Evolutionary conservation across 2,888 invertebrate species (phyloP), one percentile per base, ranked within the genome.

Genomic region (Onchidella celtica): DNA sequence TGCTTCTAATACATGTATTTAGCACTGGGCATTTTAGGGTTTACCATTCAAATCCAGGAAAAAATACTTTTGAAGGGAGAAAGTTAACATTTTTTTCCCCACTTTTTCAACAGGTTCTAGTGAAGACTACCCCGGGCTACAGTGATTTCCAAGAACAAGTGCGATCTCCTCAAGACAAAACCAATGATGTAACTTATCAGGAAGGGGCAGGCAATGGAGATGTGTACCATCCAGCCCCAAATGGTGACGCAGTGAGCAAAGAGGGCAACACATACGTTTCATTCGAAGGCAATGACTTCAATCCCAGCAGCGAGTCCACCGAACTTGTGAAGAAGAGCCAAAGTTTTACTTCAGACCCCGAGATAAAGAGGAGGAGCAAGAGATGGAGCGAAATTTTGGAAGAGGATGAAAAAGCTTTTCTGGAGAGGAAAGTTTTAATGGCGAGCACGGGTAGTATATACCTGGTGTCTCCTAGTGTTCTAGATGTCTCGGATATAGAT

Each of bases 401-500:
- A 32, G 55, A 47, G 36, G 70, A 70, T 32, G 70, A 29, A 17
- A 70, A 55, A 70, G 32, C 34, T 34, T 34, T 38, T 21, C 9
- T 36, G 1, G 72, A 79, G 17, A 27, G 70, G 63, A 80, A 75
- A 69, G 79, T 66, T 36, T 21, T 79, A 1, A 72, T 85, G 29
- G 72, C 86, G 3, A 88, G 87, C 82, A 86, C 86, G 2, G 87
- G 86, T 4, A 88, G 88, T 66, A 77, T 89, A 3, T 84, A 86
- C 24, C 81, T 87, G 63, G 87, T 83, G 38, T 87, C 88, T 61
- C 55, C 75, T 34, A 79, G 72, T 47, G 14, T 32, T n/a, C 69
- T 59, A 3, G 81, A 81, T 69, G 74, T 77, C 32, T 40, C 73
- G 21, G 34, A 32, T n/a, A 59, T 68, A 3, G 76, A 76, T 36